Percentiles rank a stretch among this genome's conserved stretches.
Evolutionary conservation across 2,113 vertebrate genomes (phyloP).

Genomic region (Dascyllus trimaculatus): DNA sequence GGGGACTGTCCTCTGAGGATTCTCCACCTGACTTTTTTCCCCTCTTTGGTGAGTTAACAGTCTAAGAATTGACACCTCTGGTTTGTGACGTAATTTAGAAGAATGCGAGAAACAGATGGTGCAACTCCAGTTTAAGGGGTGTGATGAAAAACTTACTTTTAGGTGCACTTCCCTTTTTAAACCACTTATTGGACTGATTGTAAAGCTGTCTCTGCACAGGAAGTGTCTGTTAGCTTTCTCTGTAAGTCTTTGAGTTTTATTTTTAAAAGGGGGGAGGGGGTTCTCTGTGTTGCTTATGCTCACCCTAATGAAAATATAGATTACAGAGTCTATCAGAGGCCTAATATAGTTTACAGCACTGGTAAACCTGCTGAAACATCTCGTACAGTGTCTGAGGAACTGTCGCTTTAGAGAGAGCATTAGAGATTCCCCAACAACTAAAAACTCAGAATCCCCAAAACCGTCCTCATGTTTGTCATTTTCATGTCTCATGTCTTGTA

Average conservation of each 20-base stretch:
- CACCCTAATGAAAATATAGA: constrained; percentile 21
- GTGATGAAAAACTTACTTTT: neutral
- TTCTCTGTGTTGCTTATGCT: constrained; percentile 5
- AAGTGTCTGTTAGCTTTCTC: neutral
- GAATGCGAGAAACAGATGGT: neutral
- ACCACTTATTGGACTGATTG: constrained; percentile 5
- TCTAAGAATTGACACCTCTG: neutral
- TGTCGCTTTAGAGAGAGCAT: no score
- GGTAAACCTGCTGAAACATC: constrained; percentile 12
- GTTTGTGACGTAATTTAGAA: constrained; percentile 2
- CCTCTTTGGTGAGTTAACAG: neutral
- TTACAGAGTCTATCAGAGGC: constrained; percentile 7
- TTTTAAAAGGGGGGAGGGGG: constrained; percentile 12
- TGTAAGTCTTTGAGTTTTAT: neutral
- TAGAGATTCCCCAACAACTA: no score
- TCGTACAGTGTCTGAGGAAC: no score
- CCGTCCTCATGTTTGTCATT: no score
- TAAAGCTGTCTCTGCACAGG: neutral
- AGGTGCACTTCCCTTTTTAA: neutral
- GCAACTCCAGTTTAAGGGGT: neutral
- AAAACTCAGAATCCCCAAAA: no score
- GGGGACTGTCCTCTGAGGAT: neutral
- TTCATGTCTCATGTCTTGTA: no score
- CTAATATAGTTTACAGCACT: neutral
- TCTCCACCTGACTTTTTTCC: neutral